Evolutionary conservation across 1,140 invertebrate species (phyloP), one percentile per base, ranked within the genome.

Genomic region (Drosophila mojavensis): DNA sequence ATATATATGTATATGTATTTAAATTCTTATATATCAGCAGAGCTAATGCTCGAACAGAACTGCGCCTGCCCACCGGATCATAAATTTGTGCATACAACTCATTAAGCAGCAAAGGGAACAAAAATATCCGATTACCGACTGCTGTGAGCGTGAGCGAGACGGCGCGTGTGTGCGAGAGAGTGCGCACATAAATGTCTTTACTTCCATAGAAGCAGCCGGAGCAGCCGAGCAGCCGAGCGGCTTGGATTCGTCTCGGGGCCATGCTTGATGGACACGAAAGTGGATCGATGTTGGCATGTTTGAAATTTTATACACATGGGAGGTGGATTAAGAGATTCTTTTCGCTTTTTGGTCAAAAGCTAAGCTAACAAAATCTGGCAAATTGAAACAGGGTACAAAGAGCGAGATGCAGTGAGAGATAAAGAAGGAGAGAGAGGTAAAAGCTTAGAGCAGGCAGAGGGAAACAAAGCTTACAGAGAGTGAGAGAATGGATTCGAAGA

Each of bases 81-180:
- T 91, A 91, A 91, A 91, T 90, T 90, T 91, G 90, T 91, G 90
- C 90, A 91, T 90, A 73, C 83, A 90, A 91, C 83, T 91, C 90
- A 91, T 91, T 91, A 91, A 91, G 75, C 90, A 90, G 67, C 67
- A 82, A 91, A 81, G 83, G 84, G 79, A 91, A 80, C 82, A 85
- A 91, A 91, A 90, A 67, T 91, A 91, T 91, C 85, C 73, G 74
- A 83, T 91, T 91, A 90, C 90, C 59, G 9, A 61, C 41, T 50
- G 26, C 20, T 26, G n/a, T 9, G 33, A 45, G 17, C 4, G 54
- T 45, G 39, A 58, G 54, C 54, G 24, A 55, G 24, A 28, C 2
- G 39, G 33, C 20, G 33, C 13, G 17, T 13, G 53, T 43, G 54
- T 59, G 48, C 28, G 63, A 45, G 47, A 17, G 43, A 36, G 47